A percentile compares a stretch with the other conserved stretches of the same genome.
These are phyloP conservation scores for Catharus minimus DNA, from an alignment of 2,113 vertebrate species.

Conservation along the genomic window DNA sequence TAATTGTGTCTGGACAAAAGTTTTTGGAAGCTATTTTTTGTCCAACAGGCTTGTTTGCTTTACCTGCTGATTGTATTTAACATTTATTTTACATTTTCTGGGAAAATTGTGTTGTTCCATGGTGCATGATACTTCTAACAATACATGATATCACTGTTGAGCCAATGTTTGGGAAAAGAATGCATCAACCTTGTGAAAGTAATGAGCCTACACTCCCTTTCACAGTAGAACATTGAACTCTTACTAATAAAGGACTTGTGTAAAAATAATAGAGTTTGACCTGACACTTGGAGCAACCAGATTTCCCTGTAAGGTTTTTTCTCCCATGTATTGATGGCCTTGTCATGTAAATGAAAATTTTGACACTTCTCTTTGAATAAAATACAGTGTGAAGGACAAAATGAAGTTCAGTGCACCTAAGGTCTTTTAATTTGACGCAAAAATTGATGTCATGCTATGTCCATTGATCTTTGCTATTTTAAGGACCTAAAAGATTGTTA, in stretches of 20 bases:
- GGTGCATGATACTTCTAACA: fast-evolving
- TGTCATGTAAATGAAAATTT: neutral
- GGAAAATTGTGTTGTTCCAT: neutral
- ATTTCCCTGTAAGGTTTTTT: neutral
- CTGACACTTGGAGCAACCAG: neutral
- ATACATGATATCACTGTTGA: fast-evolving
- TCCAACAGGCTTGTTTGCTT: neutral
- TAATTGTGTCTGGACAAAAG: neutral
- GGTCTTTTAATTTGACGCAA: neutral
- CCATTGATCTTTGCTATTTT: neutral
- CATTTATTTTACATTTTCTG: neutral
- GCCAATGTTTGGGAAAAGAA: neutral
- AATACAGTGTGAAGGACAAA: neutral
- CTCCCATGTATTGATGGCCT: neutral
- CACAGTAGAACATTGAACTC: neutral
- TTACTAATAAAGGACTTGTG: neutral
- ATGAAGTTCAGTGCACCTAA: neutral
- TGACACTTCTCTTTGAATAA: neutral
- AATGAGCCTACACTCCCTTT: neutral
- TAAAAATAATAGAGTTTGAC: neutral
- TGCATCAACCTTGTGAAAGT: neutral
- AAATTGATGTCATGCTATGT: neutral
- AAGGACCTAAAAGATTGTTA: neutral
- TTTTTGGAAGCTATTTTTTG: neutral
- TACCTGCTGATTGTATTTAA: neutral